Evolutionary conservation across 2,888 invertebrate genomes (phyloP), one percentile per base, ranked within the genome.

Genomic region (Dasypolia templi): DNA sequence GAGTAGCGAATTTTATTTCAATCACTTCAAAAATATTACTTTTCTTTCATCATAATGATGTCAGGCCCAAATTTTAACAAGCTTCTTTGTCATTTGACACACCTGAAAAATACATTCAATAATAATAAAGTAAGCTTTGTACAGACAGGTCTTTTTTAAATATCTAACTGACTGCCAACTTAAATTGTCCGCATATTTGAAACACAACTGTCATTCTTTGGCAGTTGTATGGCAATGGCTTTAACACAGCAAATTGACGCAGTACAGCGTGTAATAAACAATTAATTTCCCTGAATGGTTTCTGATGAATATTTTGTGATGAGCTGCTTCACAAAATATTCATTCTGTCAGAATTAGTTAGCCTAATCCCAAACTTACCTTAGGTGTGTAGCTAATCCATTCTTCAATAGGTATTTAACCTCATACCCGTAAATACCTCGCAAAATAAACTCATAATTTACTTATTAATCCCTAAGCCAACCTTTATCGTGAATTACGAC

Each of bases 381-480:
- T 22, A 29, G 19, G 19, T 32, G 46, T 26, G 7, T 75, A 56
- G 56, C 66, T 35, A 67, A 75, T 56, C 67, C 44, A 32, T 67
- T 56, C 26, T 61, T 12, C 39, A 39, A 17, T 29, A n/a, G 9
- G 35, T 29, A 68, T 63, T 42, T 81, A 49, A 32, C 29, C 72
- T 70, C 14, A 4, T 69, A 64, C 22, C 42, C 32, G 19, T 53
- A 53, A 59, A 58, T 75, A 55, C 17, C 19, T 58, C 46, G 67
- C 56, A 63, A 68, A 78, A 81, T 84, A 74, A 53, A 64, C 81
- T 72, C 77, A 67, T 78, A 83, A 75, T 75, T 84, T 78, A 82
- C 78, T 77, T 72, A 81, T 75, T 77, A 81, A 74, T 82, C 81
- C 81, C 44, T 17, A 55, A 59, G 49, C 69, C 26, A 46, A 71